These are phyloP conservation scores for Corythaixoides concolor DNA, from an alignment of 2,113 vertebrate species.

Conservation along the genomic window DNA sequence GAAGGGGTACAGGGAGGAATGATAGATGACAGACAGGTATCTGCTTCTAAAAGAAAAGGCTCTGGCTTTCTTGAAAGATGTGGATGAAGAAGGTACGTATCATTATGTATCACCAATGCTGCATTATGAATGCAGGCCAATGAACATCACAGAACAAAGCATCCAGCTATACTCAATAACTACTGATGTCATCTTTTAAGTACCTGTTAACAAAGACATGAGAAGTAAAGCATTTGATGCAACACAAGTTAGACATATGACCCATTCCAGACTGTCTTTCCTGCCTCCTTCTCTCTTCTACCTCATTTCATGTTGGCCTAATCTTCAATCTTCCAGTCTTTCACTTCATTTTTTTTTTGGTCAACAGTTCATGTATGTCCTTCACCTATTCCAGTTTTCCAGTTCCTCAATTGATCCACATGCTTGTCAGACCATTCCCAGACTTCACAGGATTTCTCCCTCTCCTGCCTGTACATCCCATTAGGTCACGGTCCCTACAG, in stretches of 20 bases:
- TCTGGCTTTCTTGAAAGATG: not conserved
- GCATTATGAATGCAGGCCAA: not conserved
- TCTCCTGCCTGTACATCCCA: not conserved
- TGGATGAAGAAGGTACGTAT: not conserved
- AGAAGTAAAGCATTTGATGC: not conserved
- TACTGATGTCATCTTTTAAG: not conserved
- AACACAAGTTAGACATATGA: accelerated
- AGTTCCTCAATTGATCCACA: not conserved
- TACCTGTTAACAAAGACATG: not conserved
- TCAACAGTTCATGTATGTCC: not conserved
- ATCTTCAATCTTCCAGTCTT: not conserved
- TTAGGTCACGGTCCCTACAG: not conserved
- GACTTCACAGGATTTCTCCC: not conserved
- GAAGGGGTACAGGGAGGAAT: not conserved
- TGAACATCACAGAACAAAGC: not conserved
- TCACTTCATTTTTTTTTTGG: not conserved
- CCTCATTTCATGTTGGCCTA: accelerated
- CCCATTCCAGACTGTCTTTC: not conserved
- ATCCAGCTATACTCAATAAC: not conserved
- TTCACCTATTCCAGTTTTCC: not conserved
- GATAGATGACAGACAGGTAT: not conserved
- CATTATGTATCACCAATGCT: not conserved
- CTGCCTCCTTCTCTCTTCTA: not conserved
- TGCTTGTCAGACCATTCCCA: not conserved
- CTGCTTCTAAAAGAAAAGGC: not conserved